Evolutionary conservation across 2,113 vertebrate genomes (phyloP), one percentile per base, ranked within the genome.

Genomic region (Hippoglossus stenolepis): DNA sequence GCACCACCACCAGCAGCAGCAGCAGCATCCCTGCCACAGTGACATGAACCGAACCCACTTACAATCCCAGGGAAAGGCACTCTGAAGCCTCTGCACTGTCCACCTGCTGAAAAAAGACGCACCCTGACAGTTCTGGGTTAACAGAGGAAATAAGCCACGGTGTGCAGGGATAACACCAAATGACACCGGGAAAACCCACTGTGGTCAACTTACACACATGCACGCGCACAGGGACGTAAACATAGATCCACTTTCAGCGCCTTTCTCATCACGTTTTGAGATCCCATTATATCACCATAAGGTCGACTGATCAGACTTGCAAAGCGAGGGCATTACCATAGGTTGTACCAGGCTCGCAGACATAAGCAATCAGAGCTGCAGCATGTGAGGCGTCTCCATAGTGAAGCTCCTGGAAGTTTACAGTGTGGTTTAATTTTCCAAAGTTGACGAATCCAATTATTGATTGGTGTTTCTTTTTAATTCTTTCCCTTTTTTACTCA

Each of bases 301-400:
- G 49, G 78, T 54, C 35, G 80, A 78, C 58, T 83, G 56, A 86
- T 85, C 73, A 66, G 72, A 87, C 62, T 79, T 82, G 77, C 80
- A 90, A 81, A 88, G 80, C 1, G 11, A 49, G 59, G 66, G 43
- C 64, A 72, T 49, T 79, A 81, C 65, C 82, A 78, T 74, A 84
- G 70, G 72, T 87, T 82, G 70, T 21, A 28, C 59, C 70, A 43
- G 26, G 38, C 75, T 75, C 81, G 78, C 72, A 74, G 70, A 68
- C 51, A 65, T 65, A 57, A 75, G 70, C 63, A 85, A 87, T 89
- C 72, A 88, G 76, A 57, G 53, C 23, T 17, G 45, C 45, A 47
- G 45, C 45, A 17, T 47, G 45, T 15, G 1, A 47, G 11, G 43
- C 11, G 13, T 15, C 43, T 15, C 31, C 31, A 2, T 2, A 35